Conservation (phyloP, 2,888 invertebrate genomes). For the Ophonus ardosiacus region DNA sequence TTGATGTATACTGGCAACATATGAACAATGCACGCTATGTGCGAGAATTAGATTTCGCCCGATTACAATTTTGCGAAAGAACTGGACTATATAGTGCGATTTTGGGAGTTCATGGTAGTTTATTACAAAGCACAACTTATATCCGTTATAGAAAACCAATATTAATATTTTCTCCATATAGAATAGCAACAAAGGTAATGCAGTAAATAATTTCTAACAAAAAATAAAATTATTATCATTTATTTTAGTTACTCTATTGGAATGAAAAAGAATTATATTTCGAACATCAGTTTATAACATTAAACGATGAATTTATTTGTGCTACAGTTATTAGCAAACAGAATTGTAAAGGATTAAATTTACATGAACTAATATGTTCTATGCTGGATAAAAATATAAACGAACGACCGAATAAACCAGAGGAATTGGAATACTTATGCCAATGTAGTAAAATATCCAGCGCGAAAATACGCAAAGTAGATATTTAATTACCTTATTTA, state of each 20-base stretch:
- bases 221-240: conserved; percentile 12
- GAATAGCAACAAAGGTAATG: conserved; percentile 84
- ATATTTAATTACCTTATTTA: conserved; percentile 68
- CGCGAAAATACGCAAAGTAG: conserved; percentile 83
- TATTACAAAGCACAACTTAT: conserved; percentile 87
- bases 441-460: conserved; percentile 88
- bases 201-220: neutral
- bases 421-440: conserved; percentile 87
- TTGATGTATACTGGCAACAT: conserved; percentile 86
- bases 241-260: conserved; percentile 86
- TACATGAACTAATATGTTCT: conserved; percentile 80
- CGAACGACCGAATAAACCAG: conserved; percentile 81
- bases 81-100: conserved; percentile 83
- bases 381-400: conserved; percentile 80
- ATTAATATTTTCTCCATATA: conserved; percentile 86
- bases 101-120: conserved; percentile 78
- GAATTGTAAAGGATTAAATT: conserved; percentile 83
- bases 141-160: conserved; percentile 89
- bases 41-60: conserved; percentile 88
- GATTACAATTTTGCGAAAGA: conserved; percentile 86
- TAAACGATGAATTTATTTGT: conserved; percentile 87
- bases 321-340: conserved; percentile 88
- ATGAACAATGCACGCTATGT: conserved; percentile 92
- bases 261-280: conserved; percentile 91
- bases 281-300: conserved; percentile 89